These are phyloP conservation scores for Synodontis membranacea DNA, from an alignment of 2,113 vertebrate species.

Conservation along the genomic window DNA sequence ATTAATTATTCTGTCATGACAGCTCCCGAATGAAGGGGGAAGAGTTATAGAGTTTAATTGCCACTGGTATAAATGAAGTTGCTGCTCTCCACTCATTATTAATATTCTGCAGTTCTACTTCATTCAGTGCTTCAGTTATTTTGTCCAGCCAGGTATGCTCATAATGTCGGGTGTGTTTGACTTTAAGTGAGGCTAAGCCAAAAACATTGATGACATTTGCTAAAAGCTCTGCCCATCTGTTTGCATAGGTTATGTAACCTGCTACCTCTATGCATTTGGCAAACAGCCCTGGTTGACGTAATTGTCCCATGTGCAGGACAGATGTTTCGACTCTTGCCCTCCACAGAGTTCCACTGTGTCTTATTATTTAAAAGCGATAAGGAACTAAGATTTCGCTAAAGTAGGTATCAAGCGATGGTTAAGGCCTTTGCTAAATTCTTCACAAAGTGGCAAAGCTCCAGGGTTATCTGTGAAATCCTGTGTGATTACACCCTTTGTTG, in stretches of 20 bases:
- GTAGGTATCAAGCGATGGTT: neutral
- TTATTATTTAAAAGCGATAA: neutral
- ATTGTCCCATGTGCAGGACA: conserved; percentile 14
- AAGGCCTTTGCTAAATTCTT: neutral
- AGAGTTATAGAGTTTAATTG: too few relatives aligned
- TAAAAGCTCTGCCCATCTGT: conserved; percentile 23
- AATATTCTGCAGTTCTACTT: neutral
- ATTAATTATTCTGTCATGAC: too few relatives aligned
- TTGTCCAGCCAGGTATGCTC: neutral
- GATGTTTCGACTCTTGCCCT: conserved; percentile 3
- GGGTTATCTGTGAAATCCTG: neutral
- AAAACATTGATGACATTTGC: neutral
- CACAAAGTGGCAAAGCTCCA: neutral
- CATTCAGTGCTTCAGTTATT: neutral
- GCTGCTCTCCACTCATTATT: neutral
- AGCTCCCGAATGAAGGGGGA: too few relatives aligned
- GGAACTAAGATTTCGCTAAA: neutral
- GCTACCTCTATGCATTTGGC: neutral
- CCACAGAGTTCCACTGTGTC: neutral
- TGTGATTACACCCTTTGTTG: neutral
- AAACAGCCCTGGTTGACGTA: conserved; percentile 29
- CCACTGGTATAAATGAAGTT: too few relatives aligned
- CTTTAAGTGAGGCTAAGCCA: neutral
- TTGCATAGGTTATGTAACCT: conserved; percentile 19
- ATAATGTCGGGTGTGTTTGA: neutral